Percentiles rank a stretch among this genome's conserved stretches.
phyloP scores from a whole-genome alignment of 2,113 vertebrate species.

The Tamias sibiricus region DNA sequence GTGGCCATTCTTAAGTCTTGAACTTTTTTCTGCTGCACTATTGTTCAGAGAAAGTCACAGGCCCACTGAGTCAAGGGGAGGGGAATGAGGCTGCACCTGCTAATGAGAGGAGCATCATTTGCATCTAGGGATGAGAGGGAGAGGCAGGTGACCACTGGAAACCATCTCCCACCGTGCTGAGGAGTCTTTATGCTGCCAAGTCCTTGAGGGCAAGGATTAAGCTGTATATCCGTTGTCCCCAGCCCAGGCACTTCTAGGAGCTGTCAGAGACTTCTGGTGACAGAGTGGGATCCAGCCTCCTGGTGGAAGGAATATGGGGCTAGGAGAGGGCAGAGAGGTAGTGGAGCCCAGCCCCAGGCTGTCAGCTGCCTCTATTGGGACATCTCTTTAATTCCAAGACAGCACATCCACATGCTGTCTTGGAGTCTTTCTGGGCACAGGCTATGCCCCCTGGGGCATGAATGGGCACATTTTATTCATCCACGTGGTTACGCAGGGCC shows the following conservation, averaged over 20 bases:
- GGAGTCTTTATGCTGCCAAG: background rate
- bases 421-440: constrained; percentile 67
- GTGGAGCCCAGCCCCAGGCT: constrained; percentile 2
- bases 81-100: background rate
- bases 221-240: background rate
- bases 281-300: background rate
- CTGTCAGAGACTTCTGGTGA: constrained; percentile 25
- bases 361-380: constrained; percentile 56
- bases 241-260: background rate
- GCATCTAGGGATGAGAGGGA: background rate
- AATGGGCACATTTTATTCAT: constrained; percentile 71
- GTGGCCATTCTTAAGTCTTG: background rate
- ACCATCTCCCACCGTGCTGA: background rate
- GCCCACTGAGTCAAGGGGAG: background rate
- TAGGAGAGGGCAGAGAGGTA: background rate
- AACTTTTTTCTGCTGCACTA: background rate
- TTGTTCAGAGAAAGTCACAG: background rate
- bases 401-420: constrained; percentile 65
- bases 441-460: constrained; percentile 61
- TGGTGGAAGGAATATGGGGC: background rate
- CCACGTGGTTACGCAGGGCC: constrained; percentile 70
- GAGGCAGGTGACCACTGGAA: background rate
- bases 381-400: constrained; percentile 59
- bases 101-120: background rate
- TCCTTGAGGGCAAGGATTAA: background rate